phyloP scores from a whole-genome alignment of 2,113 vertebrate species.

The Phoenicopterus ruber region DNA sequence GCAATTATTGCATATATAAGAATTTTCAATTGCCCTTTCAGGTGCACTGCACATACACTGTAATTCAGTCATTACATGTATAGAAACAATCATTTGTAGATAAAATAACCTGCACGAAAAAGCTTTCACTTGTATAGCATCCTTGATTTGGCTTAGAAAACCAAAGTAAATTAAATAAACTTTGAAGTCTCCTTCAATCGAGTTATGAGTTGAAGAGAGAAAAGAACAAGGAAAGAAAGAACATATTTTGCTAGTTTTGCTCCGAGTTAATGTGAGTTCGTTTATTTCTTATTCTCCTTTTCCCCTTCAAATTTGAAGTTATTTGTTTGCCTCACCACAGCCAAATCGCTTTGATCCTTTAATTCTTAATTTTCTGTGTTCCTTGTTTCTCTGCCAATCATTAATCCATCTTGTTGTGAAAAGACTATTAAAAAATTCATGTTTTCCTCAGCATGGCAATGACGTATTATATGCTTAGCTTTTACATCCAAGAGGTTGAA shows the following conservation, averaged over 20 bases:
- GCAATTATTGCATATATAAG: not conserved
- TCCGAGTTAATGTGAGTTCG: not conserved
- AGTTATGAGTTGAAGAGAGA: not conserved
- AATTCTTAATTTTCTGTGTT: conserved; percentile 12
- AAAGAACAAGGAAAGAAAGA: not conserved
- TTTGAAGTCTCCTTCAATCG: not conserved
- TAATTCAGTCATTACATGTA: not conserved
- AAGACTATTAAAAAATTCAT: not conserved
- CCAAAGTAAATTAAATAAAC: not conserved
- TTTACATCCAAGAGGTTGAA: not conserved
- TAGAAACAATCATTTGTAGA: not conserved
- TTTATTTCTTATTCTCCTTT: not conserved
- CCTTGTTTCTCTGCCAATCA: not conserved
- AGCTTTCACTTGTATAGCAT: not conserved
- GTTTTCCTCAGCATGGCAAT: not conserved
- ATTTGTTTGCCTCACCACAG: not conserved
- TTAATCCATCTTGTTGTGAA: not conserved
- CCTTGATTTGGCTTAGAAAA: not conserved
- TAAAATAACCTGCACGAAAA: not conserved
- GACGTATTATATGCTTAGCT: not conserved
- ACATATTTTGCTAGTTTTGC: not conserved
- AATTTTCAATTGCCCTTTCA: not conserved
- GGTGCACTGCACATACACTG: not conserved
- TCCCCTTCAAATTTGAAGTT: not conserved
- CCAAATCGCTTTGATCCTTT: not conserved